Base-by-base conservation (phyloP, 2,888 invertebrate species). In the Sisyra nigra region DNA sequence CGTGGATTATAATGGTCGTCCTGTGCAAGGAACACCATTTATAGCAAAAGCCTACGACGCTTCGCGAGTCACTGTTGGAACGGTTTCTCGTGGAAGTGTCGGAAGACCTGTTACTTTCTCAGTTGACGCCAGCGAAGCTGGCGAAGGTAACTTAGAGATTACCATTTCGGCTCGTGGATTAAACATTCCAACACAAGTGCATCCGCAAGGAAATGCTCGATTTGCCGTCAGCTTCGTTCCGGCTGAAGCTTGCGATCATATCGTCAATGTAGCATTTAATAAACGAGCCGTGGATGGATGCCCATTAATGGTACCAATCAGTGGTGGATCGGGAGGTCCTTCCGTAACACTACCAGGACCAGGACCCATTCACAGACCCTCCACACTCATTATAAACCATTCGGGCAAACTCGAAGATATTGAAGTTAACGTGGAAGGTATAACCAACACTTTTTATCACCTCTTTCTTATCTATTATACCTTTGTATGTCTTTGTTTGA, bases 211-310 rank as follows among this genome's bases (percentile, higher is more conserved):
- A 55, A 81, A 81, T 60, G 83, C 77, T 36, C 75, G 87, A 57
- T 98, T 97, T 66, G 84, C 91, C 48, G 97, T 97, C 46, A 92
- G 93, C 53, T 98, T 97, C 63, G 82, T 92, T 48, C 96, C 97
- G 41, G 84, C 89, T 24, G 89, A 92, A 61, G 80, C 89, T 30
- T 89, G 89, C 58, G 86, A 91, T 60, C 96, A 97, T 66, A 78
- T 87, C 47, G 89, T 97, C 53, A 92, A 92, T 67, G 94, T 98
- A 48, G 91, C 92, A 46, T 98, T 98, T 65, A 98, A 97, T 66
- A 92, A 93, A 65, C 78, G 85, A 60, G 72, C 80, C 40, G 79
- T 85, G 15, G 77, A 80, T 42, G 92, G 91, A 47, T 92, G 92
- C 59, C 93, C 93, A n/a, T 81, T 93, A 49, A 75, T 84, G 50